These are phyloP conservation scores for Leptinotarsa lineolata DNA, from an alignment of 1,140 invertebrate species.

Conservation along the genomic window DNA sequence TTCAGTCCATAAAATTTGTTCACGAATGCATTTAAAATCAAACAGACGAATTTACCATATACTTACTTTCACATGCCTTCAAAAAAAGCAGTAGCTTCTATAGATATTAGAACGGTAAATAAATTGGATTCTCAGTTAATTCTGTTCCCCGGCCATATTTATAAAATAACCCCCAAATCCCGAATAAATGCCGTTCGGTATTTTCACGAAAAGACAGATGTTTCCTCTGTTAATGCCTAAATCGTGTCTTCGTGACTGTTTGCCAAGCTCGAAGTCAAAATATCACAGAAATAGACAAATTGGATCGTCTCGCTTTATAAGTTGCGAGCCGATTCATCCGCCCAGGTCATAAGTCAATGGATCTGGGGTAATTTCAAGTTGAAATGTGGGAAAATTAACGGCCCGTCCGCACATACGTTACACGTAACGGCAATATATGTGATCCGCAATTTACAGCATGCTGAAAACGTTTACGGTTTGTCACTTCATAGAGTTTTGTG, in stretches of 20 bases:
- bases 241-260: constrained; percentile 37
- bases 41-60: no score
- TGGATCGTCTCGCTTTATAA: constrained; percentile 29
- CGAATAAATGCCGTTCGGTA: constrained; percentile 11
- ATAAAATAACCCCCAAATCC: constrained; percentile 18
- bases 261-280: constrained; percentile 33
- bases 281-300: constrained; percentile 41
- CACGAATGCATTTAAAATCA: no score
- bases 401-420: not conserved
- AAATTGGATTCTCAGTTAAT: not conserved
- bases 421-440: constrained; percentile 6
- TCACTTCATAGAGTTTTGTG: no score
- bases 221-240: constrained; percentile 34
- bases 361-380: constrained; percentile 10
- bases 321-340: constrained; percentile 8
- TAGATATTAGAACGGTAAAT: no score
- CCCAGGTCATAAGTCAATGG: constrained; percentile 27
- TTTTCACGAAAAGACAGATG: constrained; percentile 31
- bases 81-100: no score
- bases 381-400: not conserved
- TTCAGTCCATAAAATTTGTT: no score
- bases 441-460: not conserved
- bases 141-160: constrained; percentile 10
- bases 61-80: no score
- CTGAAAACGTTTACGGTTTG: not conserved